Percentiles rank a stretch among this genome's conserved stretches.
Evolutionary conservation across 1,140 invertebrate genomes (phyloP).

Genomic region (Andrena cerasifolii): DNA sequence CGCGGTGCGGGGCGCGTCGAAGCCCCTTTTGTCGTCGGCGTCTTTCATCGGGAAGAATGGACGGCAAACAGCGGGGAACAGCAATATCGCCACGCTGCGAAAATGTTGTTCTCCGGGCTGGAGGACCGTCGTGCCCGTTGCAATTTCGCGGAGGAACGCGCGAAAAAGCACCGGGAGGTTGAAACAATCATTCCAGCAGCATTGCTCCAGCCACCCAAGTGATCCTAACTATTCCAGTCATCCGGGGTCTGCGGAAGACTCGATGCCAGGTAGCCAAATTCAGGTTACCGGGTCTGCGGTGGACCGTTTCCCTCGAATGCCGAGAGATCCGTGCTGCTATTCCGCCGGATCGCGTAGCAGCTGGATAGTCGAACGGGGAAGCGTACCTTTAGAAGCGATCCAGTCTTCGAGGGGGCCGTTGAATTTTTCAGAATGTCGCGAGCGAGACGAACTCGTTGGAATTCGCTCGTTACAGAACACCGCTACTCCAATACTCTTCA

Average conservation of each 20-base stretch:
- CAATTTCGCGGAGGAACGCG: not conserved
- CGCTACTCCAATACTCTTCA: slow-evolving; percentile 38
- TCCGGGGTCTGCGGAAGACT: slow-evolving; percentile 7
- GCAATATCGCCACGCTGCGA: not conserved
- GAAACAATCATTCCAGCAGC: not conserved
- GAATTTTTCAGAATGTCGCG: slow-evolving; percentile 1
- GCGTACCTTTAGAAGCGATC: not conserved
- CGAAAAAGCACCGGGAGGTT: not conserved
- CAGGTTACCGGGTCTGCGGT: slow-evolving; percentile 22
- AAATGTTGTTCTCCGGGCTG: slow-evolving; percentile 2
- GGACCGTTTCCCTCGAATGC: slow-evolving; percentile 25
- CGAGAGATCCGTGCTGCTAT: slow-evolving; percentile 10
- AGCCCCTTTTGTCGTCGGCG: not conserved
- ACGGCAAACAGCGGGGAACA: not conserved
- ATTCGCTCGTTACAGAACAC: no score
- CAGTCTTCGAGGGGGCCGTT: not conserved
- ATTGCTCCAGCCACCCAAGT: not conserved
- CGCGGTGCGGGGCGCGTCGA: not conserved
- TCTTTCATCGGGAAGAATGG: not conserved
- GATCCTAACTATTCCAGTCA: slow-evolving; percentile 11
- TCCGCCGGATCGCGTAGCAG: not conserved
- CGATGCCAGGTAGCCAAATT: slow-evolving; percentile 20
- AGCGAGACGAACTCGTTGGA: no score
- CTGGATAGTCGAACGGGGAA: slow-evolving; percentile 7
- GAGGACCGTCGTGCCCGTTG: not conserved